Conservation (phyloP, 2,797 vertebrate species). For the Yasuhikotakia modesta region DNA sequence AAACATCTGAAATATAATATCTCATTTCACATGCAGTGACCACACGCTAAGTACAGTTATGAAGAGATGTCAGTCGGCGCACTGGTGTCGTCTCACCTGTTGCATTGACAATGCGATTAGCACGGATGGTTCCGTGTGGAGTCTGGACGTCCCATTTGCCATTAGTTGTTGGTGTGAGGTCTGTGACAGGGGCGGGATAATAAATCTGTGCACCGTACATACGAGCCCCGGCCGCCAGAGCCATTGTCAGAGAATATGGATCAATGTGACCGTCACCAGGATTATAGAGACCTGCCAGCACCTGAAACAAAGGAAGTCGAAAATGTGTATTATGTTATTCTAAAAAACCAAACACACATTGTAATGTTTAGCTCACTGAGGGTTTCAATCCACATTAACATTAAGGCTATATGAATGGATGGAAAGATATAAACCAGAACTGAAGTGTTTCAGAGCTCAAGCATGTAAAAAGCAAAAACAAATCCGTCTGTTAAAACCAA, state of each 20-base stretch:
- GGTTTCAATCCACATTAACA: too few species aligned
- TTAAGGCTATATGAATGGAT: too few species aligned
- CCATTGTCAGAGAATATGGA: conserved; percentile 97
- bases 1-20: not conserved
- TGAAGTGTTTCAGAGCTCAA: too few species aligned
- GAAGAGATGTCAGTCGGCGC: too few species aligned
- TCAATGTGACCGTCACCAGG: conserved; percentile 97
- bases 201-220: conserved; percentile 92
- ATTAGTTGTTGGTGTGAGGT: conserved; percentile 77
- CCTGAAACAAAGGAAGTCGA: conserved; percentile 68
- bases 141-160: conserved; percentile 94
- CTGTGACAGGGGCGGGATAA: conserved; percentile 84
- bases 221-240: conserved; percentile 91
- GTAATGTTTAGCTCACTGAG: too few species aligned
- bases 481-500: too few species aligned
- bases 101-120: conserved; percentile 90
- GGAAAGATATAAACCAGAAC: too few species aligned
- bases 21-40: too few species aligned
- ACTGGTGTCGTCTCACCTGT: conserved; percentile 76
- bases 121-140: conserved; percentile 82
- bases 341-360: too few species aligned
- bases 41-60: too few species aligned
- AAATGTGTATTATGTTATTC: too few species aligned
- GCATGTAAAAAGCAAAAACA: too few species aligned
- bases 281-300: conserved; percentile 92